phyloP scores from a whole-genome alignment of 2,113 vertebrate species.

The Sula dactylatra region DNA sequence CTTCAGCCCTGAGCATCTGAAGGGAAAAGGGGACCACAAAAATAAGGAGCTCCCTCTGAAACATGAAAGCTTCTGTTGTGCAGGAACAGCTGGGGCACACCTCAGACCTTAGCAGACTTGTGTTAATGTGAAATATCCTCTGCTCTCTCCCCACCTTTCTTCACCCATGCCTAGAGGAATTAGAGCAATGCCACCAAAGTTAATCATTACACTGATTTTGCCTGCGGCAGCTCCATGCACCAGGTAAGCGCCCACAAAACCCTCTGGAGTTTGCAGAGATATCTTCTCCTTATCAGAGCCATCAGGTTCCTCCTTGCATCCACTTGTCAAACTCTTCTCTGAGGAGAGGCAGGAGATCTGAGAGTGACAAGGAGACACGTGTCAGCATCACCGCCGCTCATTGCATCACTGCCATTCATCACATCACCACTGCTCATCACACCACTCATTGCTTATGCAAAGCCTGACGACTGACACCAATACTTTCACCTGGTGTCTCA shows the following conservation, averaged over 20 bases:
- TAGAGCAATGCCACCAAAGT: background rate
- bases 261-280: background rate
- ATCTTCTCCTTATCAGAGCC: background rate
- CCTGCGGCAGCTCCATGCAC: fast-evolving
- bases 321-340: background rate
- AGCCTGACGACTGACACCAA: background rate
- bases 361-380: background rate
- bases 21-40: background rate
- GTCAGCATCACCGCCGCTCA: fast-evolving
- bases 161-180: background rate
- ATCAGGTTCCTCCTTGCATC: background rate
- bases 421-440: background rate
- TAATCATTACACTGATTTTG: background rate
- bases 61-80: background rate
- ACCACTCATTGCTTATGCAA: fast-evolving
- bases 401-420: background rate
- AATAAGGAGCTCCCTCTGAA: background rate
- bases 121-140: background rate
- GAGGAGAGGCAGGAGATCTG: background rate
- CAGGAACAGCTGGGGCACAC: background rate
- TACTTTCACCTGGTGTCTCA: background rate
- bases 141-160: background rate
- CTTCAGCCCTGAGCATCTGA: background rate
- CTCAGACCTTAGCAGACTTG: background rate
- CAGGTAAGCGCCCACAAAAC: background rate